Conservation (phyloP, 2,888 invertebrate genomes). For the Microlaimidae sp. region DNA sequence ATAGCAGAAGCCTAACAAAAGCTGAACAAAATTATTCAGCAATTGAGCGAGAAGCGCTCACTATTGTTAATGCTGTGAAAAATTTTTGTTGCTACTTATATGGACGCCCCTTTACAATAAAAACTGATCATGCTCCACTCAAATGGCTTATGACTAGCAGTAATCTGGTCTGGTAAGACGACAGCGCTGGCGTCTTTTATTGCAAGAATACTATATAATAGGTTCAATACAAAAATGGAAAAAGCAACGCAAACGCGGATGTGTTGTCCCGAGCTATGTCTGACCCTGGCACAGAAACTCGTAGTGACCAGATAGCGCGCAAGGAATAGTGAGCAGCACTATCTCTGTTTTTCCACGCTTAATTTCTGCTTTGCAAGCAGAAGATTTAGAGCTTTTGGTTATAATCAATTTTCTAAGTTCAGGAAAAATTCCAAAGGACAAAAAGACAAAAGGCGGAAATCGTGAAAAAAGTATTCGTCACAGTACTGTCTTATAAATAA, state of each 20-base stretch:
- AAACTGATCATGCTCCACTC: constrained; percentile 39
- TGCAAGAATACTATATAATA: constrained; percentile 35
- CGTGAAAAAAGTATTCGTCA: too few relatives aligned
- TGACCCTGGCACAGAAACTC: too few relatives aligned
- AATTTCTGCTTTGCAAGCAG: neutral
- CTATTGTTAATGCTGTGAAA: constrained; percentile 30
- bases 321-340: neutral
- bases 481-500: too few relatives aligned
- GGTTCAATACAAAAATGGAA: constrained; percentile 36
- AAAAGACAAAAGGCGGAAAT: too few relatives aligned
- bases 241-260: constrained; percentile 35
- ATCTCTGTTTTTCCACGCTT: too few relatives aligned
- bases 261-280: constrained; percentile 31
- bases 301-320: too few relatives aligned
- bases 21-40: constrained; percentile 36
- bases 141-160: constrained; percentile 39
- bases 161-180: constrained; percentile 36
- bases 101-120: constrained; percentile 26
- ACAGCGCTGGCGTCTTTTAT: constrained; percentile 37
- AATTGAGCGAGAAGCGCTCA: constrained; percentile 35
- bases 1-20: constrained; percentile 15
- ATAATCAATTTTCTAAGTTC: too few relatives aligned
- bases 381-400: neutral
- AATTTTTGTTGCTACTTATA: constrained; percentile 38
- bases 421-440: too few relatives aligned